Evolutionary conservation across 1,140 invertebrate genomes (phyloP).

Genomic region (Oedothorax gibbosus): DNA sequence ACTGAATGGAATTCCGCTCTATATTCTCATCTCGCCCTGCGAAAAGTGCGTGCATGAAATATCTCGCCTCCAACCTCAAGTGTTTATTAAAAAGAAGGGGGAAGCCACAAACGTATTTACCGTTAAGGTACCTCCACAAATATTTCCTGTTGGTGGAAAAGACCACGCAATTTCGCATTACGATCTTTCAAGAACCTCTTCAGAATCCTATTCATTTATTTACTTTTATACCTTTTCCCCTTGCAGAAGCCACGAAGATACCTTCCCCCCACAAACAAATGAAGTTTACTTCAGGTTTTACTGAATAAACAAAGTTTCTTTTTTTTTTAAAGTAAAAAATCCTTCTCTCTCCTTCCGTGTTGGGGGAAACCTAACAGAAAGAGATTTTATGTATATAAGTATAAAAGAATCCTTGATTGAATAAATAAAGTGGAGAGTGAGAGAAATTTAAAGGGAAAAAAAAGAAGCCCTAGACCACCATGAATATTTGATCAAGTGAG

Average conservation of each 20-base stretch:
- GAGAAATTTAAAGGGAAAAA: not conserved
- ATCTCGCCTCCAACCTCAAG: not conserved
- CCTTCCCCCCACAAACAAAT: conserved; percentile 33
- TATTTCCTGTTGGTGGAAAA: not conserved
- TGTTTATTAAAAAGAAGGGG: not conserved
- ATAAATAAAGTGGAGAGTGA: conserved; percentile 33
- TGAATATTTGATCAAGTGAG: conserved; percentile 47
- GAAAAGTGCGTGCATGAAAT: not conserved
- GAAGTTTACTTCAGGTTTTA: conserved; percentile 37
- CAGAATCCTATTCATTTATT: conserved; percentile 23
- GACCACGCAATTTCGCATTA: conserved; percentile 2
- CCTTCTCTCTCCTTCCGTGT: not conserved
- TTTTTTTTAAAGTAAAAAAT: not conserved
- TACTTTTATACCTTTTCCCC: conserved; percentile 3
- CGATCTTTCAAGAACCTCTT: not conserved
- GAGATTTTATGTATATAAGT: not conserved
- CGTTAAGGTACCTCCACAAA: not conserved
- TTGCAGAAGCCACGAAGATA: not conserved
- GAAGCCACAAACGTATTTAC: not conserved
- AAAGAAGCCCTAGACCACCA: not conserved
- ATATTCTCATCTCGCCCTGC: too few species aligned
- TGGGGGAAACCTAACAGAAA: not conserved
- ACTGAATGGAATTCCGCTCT: too few species aligned
- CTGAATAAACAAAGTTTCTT: conserved; percentile 47
- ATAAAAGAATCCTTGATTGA: conserved; percentile 17